Evolutionary conservation across 2,113 vertebrate species (phyloP).

Genomic region (Suncus etruscus): DNA sequence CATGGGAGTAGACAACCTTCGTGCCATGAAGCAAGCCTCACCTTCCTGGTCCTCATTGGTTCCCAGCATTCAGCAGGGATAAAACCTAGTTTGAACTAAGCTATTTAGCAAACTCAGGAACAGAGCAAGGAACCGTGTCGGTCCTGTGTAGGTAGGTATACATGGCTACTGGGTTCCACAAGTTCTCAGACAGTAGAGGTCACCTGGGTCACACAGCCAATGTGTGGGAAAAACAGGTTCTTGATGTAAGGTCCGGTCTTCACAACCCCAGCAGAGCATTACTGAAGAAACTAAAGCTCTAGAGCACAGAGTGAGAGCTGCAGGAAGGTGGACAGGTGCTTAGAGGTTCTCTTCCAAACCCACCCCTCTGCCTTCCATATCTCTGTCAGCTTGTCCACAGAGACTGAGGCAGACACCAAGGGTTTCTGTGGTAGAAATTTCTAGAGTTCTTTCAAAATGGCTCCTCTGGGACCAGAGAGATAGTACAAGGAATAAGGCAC

Average conservation of each 20-base stretch:
- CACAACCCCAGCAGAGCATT: slow-evolving; percentile 28
- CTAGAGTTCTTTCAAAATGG: slow-evolving; percentile 52
- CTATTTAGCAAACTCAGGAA: background rate
- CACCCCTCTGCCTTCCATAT: background rate
- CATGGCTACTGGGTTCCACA: background rate
- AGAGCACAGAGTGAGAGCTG: background rate
- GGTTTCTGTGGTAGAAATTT: slow-evolving; percentile 45
- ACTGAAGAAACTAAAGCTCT: background rate
- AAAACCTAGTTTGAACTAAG: background rate
- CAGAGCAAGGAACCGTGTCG: background rate
- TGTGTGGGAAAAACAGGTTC: background rate
- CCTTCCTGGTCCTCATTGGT: background rate
- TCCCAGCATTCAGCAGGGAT: background rate
- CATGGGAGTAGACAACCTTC: background rate
- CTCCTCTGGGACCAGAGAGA: too few species aligned
- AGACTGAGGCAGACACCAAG: background rate
- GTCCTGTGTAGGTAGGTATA: background rate
- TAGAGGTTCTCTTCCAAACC: background rate
- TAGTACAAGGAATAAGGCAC: too few species aligned
- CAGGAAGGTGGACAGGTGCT: background rate
- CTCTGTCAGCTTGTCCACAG: background rate
- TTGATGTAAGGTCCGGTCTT: slow-evolving; percentile 20
- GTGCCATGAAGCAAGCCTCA: background rate
- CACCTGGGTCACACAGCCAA: slow-evolving; percentile 41
- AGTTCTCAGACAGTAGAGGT: background rate